Base-by-base conservation (phyloP, 1,140 invertebrate species). In the Listronotus bonariensis region DNA sequence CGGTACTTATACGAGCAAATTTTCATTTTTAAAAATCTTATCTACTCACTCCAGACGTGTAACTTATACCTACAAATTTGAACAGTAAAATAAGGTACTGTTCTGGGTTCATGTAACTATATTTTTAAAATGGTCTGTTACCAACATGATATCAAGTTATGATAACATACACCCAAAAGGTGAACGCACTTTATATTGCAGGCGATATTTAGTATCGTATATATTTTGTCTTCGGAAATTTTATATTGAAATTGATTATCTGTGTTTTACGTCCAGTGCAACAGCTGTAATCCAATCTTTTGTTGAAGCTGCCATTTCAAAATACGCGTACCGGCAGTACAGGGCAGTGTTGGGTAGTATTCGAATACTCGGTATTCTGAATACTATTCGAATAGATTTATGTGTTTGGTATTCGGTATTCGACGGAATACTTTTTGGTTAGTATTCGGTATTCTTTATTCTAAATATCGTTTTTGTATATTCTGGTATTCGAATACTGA, bases 211-310 rank as follows among this genome's bases (percentile, higher is more conserved):
- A 53, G 49, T 61, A 61, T 61, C 49, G 42, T 61, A 38, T 52
- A 63, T 63, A 63, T 63, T 63, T 55, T 55, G 60, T 63, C 60
- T 63, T 63, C 60, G 60, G 60, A 63, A 63, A 63, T 63, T 48
- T 55, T 63, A 63, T 55, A 63, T 63, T 63, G 59, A 53, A 53
- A 45, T 61, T 43, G 49, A 51, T 63, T 54, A 63, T 63, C 60
- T 55, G 40, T 43, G 59, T 61, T 61, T 53, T 48, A 17, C 59
- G 59, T 52, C 59, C 49, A 40, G 36, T 61, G 41, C 26, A 46
- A 43, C 48, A 61, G 49, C 36, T 52, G 60, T 55, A 63, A 63
- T 40, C 32, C 42, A 55, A 63, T 63, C 20, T 48, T 55, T 46
- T 17, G 31, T 54, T 55, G 17, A 20, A 45, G 59, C 17, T 61